These are phyloP conservation scores for Ceryle rudis DNA, from an alignment of 2,797 vertebrate species.

Conservation along the genomic window DNA sequence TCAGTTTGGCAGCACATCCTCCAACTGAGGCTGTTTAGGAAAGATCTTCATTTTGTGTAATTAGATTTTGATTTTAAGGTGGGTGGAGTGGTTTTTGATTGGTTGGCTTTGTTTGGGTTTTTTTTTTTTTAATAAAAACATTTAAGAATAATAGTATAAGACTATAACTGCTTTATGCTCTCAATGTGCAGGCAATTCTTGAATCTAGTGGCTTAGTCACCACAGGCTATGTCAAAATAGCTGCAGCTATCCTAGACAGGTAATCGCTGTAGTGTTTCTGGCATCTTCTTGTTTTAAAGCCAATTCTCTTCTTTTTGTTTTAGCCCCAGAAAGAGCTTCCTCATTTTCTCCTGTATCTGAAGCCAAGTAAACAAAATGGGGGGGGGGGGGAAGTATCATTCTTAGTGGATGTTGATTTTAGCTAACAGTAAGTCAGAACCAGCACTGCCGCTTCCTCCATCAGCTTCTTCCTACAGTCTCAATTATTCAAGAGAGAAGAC, in stretches of 20 bases:
- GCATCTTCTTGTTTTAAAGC: not conserved
- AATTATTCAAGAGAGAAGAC: not conserved
- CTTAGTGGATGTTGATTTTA: not conserved
- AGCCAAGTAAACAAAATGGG: not conserved
- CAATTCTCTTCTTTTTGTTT: not conserved
- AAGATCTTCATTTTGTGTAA: not conserved
- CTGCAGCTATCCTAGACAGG: not conserved
- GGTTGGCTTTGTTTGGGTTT: not conserved
- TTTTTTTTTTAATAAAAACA: not conserved
- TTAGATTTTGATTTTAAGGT: not conserved
- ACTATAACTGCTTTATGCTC: not conserved
- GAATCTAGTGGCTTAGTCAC: not conserved
- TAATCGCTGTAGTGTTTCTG: not conserved
- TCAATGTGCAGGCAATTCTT: not conserved
- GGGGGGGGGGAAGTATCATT: too few relatives aligned
- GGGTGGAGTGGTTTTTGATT: not conserved
- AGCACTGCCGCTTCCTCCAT: not conserved
- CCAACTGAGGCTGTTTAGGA: not conserved
- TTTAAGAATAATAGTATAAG: not conserved
- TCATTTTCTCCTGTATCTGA: not conserved
- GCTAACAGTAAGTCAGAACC: not conserved
- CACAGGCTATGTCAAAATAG: not conserved
- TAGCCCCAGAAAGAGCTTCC: not conserved
- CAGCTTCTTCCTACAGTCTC: not conserved
- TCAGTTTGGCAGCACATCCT: not conserved